Evolutionary conservation across 2,113 vertebrate species (phyloP), one percentile per base, ranked within the genome.

Genomic region (Lophius piscatorius): DNA sequence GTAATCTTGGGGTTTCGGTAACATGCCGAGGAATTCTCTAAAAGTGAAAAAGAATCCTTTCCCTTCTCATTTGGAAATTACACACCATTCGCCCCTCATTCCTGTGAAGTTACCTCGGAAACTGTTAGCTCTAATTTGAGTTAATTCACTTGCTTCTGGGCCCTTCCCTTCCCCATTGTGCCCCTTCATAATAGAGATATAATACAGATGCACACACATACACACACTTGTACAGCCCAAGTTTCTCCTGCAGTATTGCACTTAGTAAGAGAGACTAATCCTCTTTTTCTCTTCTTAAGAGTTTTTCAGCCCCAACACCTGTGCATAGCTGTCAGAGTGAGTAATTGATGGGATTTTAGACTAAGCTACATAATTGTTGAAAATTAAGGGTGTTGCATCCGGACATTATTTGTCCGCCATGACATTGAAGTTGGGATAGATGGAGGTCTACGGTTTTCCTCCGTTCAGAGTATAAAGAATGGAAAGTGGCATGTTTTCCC

Each of bases 11-110:
- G 60, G 69, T 83, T 70, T 79, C 33, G 45, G 66, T 74, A 80
- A 85, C 55, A 57, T 45, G 42, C 71, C 23, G 5, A 59, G 77
- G 69, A 47, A 74, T 70, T 76, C 76, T 79, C 46, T 68, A 59
- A 66, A 79, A 73, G 54, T 65, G 40, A 65, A 70, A 82, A 78
- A 59, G 56, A 71, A 33, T 18, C 4, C 39, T 21, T 36, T 21
- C 42, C 69, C 55, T 23, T 60, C 81, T 84, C 78, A 79, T 87
- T 81, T 81, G 76, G 57, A 85, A 88, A 86, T 88, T 78, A 84
- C 78, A 77, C 63, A 64, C 42, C 70, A 82, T 82, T 83, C 78
- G 52, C 55, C 46, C 50, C 63, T 78, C 84, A 81, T 85, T 88
- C 72, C 72, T 70, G 61, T 67, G 62, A 66, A 75, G 74, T 88